phyloP scores from a whole-genome alignment of 2,888 invertebrate species.

The Mythimna lalbum region DNA sequence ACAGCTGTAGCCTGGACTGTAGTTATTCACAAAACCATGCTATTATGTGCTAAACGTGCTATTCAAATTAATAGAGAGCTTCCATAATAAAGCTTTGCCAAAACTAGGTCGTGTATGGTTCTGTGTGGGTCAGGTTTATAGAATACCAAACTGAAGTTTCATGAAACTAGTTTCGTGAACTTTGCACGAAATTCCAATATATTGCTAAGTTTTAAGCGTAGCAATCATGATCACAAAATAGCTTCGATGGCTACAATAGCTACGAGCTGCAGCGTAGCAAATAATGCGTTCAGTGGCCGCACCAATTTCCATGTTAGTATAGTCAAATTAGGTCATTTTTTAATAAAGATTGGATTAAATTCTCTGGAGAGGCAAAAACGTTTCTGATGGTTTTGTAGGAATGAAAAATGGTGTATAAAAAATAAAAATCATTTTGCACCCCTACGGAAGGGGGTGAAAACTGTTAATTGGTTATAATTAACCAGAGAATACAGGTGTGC shows the following conservation, averaged over 20 bases:
- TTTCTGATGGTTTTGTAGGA: no score
- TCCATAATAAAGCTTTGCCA: slow-evolving; percentile 2
- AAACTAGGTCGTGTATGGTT: slow-evolving; percentile 10
- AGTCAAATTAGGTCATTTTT: no score
- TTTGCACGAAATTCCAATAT: slow-evolving; percentile 8
- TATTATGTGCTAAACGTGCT: background rate
- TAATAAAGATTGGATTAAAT: no score
- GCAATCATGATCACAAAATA: background rate
- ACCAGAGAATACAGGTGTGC: no score
- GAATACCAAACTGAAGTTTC: slow-evolving; percentile 19
- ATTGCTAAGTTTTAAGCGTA: background rate
- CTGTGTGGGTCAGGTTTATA: slow-evolving; percentile 18
- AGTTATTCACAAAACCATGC: background rate
- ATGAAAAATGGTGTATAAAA: no score
- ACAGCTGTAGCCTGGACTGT: background rate
- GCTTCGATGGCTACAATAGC: background rate
- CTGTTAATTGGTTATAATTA: no score
- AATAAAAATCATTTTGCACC: no score
- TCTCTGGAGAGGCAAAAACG: no score
- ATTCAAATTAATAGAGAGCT: background rate
- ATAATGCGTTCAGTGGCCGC: background rate
- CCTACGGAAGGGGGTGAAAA: no score
- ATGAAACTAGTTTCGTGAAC: slow-evolving; percentile 6
- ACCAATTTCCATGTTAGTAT: background rate
- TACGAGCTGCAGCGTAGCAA: slow-evolving; percentile 12